Percentiles rank a stretch among this genome's conserved stretches.
Conservation (phyloP, 92 coral and sea anemone species). For the Umimayanthus chanpuru region DNA sequence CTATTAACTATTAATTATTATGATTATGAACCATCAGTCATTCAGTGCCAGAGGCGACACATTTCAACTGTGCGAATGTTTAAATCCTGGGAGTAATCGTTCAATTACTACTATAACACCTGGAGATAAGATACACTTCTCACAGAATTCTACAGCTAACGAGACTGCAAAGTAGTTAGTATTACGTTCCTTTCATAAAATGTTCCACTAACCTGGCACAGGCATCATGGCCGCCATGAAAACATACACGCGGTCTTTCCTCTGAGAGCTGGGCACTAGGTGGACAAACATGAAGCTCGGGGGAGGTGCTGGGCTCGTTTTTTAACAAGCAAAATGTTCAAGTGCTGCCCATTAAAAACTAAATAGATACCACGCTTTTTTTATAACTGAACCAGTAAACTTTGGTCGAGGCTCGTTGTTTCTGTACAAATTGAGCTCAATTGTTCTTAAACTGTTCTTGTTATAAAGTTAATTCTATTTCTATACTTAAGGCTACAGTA, state of each 20-base stretch:
- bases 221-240: constrained; percentile 97
- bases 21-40: no score
- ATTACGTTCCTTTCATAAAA: not conserved
- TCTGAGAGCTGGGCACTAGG: constrained; percentile 28
- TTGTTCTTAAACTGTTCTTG: no score
- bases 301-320: not conserved
- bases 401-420: no score
- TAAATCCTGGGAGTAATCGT: not conserved
- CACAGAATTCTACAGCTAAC: not conserved
- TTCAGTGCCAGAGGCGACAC: not conserved
- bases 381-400: no score
- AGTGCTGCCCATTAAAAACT: no score
- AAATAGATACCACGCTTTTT: no score
- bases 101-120: not conserved
- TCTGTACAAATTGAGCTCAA: no score
- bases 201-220: constrained; percentile 68
- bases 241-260: constrained; percentile 4
- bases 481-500: no score
- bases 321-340: no score
- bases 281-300: not conserved
- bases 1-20: no score
- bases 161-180: not conserved
- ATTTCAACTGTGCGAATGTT: not conserved
- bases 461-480: no score
- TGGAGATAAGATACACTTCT: not conserved